Conservation (phyloP, 2,113 vertebrate genomes). For the Trichomycterus rosablanca region DNA sequence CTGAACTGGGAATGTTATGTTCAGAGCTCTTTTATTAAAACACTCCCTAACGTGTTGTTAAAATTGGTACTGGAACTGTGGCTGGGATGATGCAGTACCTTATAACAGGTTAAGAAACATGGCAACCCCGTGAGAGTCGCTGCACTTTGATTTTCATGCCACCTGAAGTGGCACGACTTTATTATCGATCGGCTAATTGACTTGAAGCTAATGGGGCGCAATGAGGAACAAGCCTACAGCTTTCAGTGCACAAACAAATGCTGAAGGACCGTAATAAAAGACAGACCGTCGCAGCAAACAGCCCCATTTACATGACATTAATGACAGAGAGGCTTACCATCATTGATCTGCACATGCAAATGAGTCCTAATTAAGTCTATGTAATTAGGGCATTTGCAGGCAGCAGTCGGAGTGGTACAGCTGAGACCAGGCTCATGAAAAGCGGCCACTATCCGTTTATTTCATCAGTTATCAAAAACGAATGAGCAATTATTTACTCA, state of each 20-base stretch:
- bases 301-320: constrained; percentile 19
- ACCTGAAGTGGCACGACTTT: constrained; percentile 2
- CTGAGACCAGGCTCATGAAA: not conserved
- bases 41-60: too few species aligned
- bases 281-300: constrained; percentile 1
- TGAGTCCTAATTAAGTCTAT: constrained; percentile 29
- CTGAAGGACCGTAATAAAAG: constrained; percentile 21
- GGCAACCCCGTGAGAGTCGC: not conserved
- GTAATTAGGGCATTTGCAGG: constrained; percentile 25
- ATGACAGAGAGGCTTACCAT: constrained; percentile 27
- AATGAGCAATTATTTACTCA: not conserved
- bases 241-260: constrained; percentile 21
- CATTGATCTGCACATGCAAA: constrained; percentile 32
- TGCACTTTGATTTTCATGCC: not conserved
- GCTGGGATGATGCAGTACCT: too few species aligned
- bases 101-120: too few species aligned
- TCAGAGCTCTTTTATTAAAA: too few species aligned
- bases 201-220: constrained; percentile 28
- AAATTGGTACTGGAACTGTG: too few species aligned
- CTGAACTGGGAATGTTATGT: too few species aligned
- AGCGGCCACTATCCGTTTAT: not conserved
- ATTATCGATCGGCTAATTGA: constrained; percentile 33
- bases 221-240: constrained; percentile 18
- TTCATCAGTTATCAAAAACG: not conserved
- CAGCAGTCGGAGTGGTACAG: constrained; percentile 10